These are phyloP conservation scores for Boloria selene DNA, from an alignment of 2,888 invertebrate genomes.

Conservation along the genomic window DNA sequence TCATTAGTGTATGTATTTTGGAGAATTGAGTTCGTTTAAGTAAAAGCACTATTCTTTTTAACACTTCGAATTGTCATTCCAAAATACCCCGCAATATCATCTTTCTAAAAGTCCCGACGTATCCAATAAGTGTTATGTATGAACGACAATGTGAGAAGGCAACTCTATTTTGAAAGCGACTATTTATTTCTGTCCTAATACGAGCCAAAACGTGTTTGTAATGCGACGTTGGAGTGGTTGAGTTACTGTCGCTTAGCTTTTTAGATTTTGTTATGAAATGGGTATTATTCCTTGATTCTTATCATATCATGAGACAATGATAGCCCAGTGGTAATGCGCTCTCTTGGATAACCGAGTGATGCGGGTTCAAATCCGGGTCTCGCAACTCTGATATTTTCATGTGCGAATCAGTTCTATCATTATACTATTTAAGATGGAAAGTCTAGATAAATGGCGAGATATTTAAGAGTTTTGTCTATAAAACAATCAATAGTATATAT, in stretches of 20 bases:
- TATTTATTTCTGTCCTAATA: slow-evolving; percentile 35
- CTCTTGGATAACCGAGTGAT: too few species aligned
- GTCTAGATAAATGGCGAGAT: too few species aligned
- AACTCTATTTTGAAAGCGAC: slow-evolving; percentile 39
- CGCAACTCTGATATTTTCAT: too few species aligned
- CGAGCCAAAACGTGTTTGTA: slow-evolving; percentile 38
- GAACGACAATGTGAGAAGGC: slow-evolving; percentile 37
- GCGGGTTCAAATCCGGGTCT: too few species aligned
- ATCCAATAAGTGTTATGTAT: slow-evolving; percentile 42
- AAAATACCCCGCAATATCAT: slow-evolving; percentile 32
- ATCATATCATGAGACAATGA: neutral
- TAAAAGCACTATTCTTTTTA: neutral
- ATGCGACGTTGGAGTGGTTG: slow-evolving; percentile 34
- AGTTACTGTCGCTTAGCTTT: slow-evolving; percentile 32
- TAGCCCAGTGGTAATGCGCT: too few species aligned
- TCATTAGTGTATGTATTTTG: too few species aligned
- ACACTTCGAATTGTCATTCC: slow-evolving; percentile 10
- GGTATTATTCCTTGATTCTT: slow-evolving; percentile 1
- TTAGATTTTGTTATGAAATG: slow-evolving; percentile 25
- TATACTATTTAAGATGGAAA: too few species aligned
- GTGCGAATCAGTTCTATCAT: too few species aligned
- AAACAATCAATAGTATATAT: too few species aligned
- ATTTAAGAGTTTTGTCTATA: too few species aligned
- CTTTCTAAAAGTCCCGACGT: slow-evolving; percentile 35
- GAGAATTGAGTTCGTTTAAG: neutral